Evolutionary conservation across 2,797 vertebrate genomes (phyloP).

Genomic region (Neosalanx taihuensis): DNA sequence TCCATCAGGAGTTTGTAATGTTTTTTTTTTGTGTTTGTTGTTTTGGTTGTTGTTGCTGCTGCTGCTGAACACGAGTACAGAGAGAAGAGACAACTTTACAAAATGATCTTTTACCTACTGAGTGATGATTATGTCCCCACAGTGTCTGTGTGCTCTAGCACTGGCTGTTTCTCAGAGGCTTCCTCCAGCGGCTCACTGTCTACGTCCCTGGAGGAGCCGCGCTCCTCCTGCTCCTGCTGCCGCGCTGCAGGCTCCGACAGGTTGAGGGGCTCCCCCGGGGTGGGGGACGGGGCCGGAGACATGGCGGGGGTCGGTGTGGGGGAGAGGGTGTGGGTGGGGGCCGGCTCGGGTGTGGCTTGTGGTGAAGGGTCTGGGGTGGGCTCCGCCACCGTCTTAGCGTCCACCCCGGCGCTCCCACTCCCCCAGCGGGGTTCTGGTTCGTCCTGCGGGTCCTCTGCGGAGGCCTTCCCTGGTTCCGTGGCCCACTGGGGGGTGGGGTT

Average conservation of each 20-base stretch:
- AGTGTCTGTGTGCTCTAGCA: slow-evolving; percentile 99
- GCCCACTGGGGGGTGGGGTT: slow-evolving; percentile 72
- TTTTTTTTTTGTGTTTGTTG: slow-evolving; percentile 36
- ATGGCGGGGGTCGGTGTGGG: slow-evolving; percentile 10
- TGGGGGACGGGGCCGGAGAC: slow-evolving; percentile 16
- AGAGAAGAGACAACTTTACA: slow-evolving; percentile 99
- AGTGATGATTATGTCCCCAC: slow-evolving; percentile 99
- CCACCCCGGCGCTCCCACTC: slow-evolving; percentile 81
- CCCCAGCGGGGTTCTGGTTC: slow-evolving; percentile 70
- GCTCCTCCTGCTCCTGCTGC: slow-evolving; percentile 45
- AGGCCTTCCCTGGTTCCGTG: slow-evolving; percentile 79
- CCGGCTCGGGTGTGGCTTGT: slow-evolving; percentile 34
- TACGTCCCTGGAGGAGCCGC: slow-evolving; percentile 80
- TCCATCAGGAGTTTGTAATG: slow-evolving; percentile 76
- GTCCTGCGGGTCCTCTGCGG: slow-evolving; percentile 27
- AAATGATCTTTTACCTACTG: slow-evolving; percentile 99
- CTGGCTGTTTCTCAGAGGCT: slow-evolving; percentile 91
- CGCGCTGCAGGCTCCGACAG: slow-evolving; percentile 21
- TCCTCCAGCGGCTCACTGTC: slow-evolving; percentile 90
- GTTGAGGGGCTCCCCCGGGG: slow-evolving; percentile 21
- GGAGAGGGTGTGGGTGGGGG: slow-evolving; percentile 22
- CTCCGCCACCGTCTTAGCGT: slow-evolving; percentile 73
- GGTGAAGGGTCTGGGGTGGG: slow-evolving; percentile 48
- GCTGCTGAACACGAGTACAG: slow-evolving; percentile 93
- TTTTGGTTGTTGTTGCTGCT: slow-evolving; percentile 15